Conservation (phyloP, 2,113 vertebrate species). For the Cyanoderma ruficeps region DNA sequence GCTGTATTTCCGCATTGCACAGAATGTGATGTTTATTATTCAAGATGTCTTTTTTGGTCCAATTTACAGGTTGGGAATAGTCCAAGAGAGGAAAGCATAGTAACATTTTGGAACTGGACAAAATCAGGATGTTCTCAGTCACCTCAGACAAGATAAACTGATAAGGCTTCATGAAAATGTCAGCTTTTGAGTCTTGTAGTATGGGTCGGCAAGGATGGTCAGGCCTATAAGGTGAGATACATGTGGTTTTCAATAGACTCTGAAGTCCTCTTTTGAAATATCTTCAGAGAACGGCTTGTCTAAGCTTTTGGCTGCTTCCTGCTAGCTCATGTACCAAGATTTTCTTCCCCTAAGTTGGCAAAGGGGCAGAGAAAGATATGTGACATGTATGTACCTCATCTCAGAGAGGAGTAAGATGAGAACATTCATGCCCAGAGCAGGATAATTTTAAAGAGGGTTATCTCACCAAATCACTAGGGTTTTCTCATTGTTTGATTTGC, state of each 20-base stretch:
- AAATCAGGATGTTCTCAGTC: not conserved
- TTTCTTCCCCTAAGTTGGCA: not conserved
- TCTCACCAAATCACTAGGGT: not conserved
- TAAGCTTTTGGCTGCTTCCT: not conserved
- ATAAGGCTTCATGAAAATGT: not conserved
- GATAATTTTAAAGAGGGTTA: not conserved
- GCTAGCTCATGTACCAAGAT: not conserved
- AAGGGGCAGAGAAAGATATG: not conserved
- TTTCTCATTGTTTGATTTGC: not conserved
- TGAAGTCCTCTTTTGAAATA: not conserved
- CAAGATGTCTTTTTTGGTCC: not conserved
- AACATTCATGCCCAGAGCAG: not conserved
- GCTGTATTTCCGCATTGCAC: not conserved
- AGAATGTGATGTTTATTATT: not conserved
- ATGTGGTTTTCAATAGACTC: not conserved
- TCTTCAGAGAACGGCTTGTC: not conserved
- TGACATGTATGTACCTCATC: not conserved
- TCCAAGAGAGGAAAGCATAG: not conserved
- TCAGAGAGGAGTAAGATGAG: not conserved
- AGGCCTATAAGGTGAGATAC: rapidly evolving
- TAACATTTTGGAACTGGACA: not conserved
- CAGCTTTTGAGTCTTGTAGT: not conserved
- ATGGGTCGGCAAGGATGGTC: rapidly evolving
- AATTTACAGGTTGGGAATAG: not conserved
- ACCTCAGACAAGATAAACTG: not conserved